phyloP scores from a whole-genome alignment of 2,113 vertebrate genomes.

The Labeo catla region DNA sequence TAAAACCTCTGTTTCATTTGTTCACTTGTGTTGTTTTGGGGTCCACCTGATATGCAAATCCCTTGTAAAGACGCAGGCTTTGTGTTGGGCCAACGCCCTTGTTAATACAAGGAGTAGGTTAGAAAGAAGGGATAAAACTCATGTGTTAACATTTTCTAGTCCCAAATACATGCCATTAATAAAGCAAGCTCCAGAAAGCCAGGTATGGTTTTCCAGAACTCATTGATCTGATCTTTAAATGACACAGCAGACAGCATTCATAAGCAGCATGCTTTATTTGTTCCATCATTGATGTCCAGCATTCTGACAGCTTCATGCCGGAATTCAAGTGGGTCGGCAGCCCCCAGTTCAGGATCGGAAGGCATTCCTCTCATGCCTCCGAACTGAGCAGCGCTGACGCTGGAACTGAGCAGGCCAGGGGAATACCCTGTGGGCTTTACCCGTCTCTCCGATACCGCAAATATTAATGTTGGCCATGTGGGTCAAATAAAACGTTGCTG shows the following conservation, averaged over 20 bases:
- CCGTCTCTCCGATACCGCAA: background rate
- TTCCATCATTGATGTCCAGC: background rate
- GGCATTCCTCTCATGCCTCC: slow-evolving; percentile 28
- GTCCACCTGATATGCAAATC: slow-evolving; percentile 25
- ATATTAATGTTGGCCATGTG: background rate
- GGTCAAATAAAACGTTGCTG: background rate
- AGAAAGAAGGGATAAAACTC: background rate
- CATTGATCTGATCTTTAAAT: background rate
- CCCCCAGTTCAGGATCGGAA: slow-evolving; percentile 1
- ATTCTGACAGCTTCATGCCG: slow-evolving; percentile 17
- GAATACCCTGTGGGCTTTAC: slow-evolving; percentile 31
- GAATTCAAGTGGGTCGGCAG: background rate
- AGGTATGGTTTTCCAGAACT: background rate
- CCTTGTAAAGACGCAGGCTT: background rate
- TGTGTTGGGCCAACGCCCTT: slow-evolving; percentile 21
- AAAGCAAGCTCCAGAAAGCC: background rate
- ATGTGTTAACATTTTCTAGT: background rate
- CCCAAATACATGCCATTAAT: background rate
- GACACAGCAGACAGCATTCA: slow-evolving; percentile 2
- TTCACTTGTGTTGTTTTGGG: background rate
- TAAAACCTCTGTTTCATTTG: slow-evolving; percentile 40
- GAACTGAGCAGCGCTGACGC: background rate
- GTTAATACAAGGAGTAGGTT: background rate
- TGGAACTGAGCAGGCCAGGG: slow-evolving; percentile 17
- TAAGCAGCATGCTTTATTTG: background rate